Evolutionary conservation across 2,113 vertebrate species (phyloP).

Genomic region (Choloepus hoffmanni): DNA sequence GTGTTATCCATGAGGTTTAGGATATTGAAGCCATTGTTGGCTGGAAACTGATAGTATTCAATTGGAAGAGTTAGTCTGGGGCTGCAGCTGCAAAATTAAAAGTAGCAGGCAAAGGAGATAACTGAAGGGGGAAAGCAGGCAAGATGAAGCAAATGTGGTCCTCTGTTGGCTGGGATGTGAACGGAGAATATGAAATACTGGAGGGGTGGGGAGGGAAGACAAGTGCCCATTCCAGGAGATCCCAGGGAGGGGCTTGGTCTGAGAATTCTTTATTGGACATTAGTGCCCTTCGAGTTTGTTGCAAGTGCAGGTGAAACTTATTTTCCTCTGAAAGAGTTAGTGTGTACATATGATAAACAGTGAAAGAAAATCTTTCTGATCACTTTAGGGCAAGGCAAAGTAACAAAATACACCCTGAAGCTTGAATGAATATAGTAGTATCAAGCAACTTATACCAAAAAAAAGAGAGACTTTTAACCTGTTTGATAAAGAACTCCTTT

Average conservation of each 20-base stretch:
- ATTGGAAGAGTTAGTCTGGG: not conserved
- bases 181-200: not conserved
- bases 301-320: not conserved
- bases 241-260: not conserved
- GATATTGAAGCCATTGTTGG: not conserved
- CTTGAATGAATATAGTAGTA: not conserved
- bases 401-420: not conserved
- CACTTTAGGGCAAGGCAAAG: not conserved
- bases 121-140: not conserved
- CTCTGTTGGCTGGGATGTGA: not conserved
- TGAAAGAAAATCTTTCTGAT: slow-evolving; percentile 5
- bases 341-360: not conserved
- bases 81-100: not conserved
- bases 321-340: not conserved
- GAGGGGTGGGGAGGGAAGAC: too few species aligned
- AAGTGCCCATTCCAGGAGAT: not conserved
- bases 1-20: not conserved
- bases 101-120: not conserved
- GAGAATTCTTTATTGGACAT: not conserved
- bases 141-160: not conserved
- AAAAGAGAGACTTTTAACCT: not conserved
- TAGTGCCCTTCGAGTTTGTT: not conserved
- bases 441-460: not conserved
- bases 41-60: slow-evolving; percentile 14
- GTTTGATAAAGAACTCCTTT: not conserved